Conservation (phyloP, 2,113 vertebrate species). For the Machaerirhynchus nigripectus region DNA sequence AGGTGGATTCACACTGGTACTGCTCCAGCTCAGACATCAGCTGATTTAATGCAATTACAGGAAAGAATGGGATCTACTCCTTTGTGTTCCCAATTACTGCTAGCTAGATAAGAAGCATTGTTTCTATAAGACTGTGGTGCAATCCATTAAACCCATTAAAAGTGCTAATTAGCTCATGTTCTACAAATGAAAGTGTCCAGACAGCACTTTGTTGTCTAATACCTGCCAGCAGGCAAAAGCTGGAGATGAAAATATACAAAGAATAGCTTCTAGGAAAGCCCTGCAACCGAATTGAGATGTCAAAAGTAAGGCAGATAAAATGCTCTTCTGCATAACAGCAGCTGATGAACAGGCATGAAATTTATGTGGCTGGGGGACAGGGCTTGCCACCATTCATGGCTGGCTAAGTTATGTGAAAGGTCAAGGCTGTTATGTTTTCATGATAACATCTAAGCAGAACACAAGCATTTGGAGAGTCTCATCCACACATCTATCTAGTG, state of each 20-base stretch:
- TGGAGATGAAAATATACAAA: not conserved
- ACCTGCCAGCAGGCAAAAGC: not conserved
- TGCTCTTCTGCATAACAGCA: constrained; percentile 8
- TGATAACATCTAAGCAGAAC: constrained; percentile 57
- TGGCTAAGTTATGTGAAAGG: constrained; percentile 53
- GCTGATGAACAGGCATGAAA: constrained; percentile 63
- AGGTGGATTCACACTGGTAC: not conserved
- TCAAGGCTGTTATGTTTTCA: constrained; percentile 62
- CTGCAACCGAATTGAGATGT: constrained; percentile 42
- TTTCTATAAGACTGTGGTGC: not conserved
- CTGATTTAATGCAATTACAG: constrained; percentile 11
- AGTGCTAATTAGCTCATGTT: constrained; percentile 41
- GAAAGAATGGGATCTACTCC: not conserved
- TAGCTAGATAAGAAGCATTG: not conserved
- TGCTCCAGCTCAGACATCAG: not conserved
- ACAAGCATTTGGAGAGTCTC: constrained; percentile 48
- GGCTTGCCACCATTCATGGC: constrained; percentile 51
- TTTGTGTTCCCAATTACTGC: not conserved
- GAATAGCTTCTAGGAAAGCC: constrained; percentile 15
- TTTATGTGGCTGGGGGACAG: constrained; percentile 26
- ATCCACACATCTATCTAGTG: constrained; percentile 36
- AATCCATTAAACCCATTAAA: constrained; percentile 41
- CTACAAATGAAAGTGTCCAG: not conserved
- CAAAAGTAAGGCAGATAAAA: constrained; percentile 37
- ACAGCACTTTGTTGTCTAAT: not conserved